A percentile compares a stretch with the other conserved stretches of the same genome.
phyloP scores from a whole-genome alignment of 2,888 invertebrate species.

The Agrotis ipsilon region DNA sequence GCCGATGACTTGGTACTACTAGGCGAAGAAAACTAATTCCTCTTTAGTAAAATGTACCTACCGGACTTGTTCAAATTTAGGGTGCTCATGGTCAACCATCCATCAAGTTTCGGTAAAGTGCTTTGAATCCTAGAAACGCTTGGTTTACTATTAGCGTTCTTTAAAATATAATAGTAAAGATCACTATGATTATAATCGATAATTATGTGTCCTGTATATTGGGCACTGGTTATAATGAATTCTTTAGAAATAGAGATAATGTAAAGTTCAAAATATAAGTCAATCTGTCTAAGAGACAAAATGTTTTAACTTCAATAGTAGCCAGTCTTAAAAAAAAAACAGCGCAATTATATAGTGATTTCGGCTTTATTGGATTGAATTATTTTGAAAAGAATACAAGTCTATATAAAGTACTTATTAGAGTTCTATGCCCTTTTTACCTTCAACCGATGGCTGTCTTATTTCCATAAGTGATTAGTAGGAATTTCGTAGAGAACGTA shows the following conservation, averaged over 20 bases:
- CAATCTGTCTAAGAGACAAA: slow-evolving; percentile 62
- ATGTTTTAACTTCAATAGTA: slow-evolving; percentile 55
- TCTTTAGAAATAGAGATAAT: slow-evolving; percentile 62
- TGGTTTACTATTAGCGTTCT: slow-evolving; percentile 65
- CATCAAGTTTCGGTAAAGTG: slow-evolving; percentile 62
- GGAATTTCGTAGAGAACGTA: slow-evolving; percentile 25
- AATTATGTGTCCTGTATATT: slow-evolving; percentile 61
- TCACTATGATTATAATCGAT: slow-evolving; percentile 60
- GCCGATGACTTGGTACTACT: slow-evolving; percentile 97
- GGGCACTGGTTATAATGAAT: slow-evolving; percentile 63
- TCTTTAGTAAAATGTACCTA: slow-evolving; percentile 35
- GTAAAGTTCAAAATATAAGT: slow-evolving; percentile 66
- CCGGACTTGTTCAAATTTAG: slow-evolving; percentile 61
- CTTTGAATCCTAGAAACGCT: slow-evolving; percentile 61
- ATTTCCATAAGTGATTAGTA: slow-evolving; percentile 49
- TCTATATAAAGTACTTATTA: slow-evolving; percentile 25
- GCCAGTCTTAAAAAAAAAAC: slow-evolving; percentile 27
- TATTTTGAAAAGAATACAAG: slow-evolving; percentile 9
- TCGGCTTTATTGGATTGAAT: slow-evolving; percentile 22
- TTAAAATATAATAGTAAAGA: slow-evolving; percentile 54
- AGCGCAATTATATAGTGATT: slow-evolving; percentile 9
- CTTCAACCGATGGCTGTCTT: slow-evolving; percentile 60
- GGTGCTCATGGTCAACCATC: slow-evolving; percentile 67
- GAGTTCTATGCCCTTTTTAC: slow-evolving; percentile 40
- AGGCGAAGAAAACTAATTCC: slow-evolving; percentile 86